Conservation (phyloP, 2,113 vertebrate species). For the Chloebia gouldiae region DNA sequence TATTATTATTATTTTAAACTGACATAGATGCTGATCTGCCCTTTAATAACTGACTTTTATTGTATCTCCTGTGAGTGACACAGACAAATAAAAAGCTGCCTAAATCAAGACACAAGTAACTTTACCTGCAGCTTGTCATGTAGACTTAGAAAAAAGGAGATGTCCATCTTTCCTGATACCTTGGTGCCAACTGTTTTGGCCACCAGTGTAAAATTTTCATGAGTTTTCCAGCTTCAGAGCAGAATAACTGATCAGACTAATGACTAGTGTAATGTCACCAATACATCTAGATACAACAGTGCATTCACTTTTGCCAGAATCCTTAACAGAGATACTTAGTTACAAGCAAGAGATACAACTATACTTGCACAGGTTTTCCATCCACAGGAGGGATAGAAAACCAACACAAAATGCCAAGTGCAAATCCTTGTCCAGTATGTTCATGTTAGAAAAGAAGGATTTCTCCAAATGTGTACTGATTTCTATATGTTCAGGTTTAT, state of each 20-base stretch:
- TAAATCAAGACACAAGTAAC: background rate
- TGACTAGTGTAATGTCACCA: fast-evolving
- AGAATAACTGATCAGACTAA: background rate
- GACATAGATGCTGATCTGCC: background rate
- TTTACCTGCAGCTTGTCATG: background rate
- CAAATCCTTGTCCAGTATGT: background rate
- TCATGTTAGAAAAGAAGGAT: background rate
- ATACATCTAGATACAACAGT: background rate
- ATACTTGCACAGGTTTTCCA: background rate
- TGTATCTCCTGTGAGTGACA: background rate
- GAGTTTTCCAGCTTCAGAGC: background rate
- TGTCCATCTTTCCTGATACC: fast-evolving
- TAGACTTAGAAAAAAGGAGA: background rate
- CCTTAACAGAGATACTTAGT: background rate
- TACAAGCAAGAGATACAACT: background rate
- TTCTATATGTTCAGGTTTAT: background rate
- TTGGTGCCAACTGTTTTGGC: background rate
- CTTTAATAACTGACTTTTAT: background rate
- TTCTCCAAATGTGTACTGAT: background rate
- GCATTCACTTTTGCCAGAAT: background rate
- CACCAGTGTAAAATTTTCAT: background rate
- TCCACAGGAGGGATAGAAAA: fast-evolving
- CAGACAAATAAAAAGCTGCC: background rate
- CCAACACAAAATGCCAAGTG: background rate
- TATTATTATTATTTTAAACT: background rate